Percentiles rank a stretch among this genome's conserved stretches.
phyloP scores from a whole-genome alignment of 2,888 invertebrate genomes.

The Synanthedon myopaeformis region DNA sequence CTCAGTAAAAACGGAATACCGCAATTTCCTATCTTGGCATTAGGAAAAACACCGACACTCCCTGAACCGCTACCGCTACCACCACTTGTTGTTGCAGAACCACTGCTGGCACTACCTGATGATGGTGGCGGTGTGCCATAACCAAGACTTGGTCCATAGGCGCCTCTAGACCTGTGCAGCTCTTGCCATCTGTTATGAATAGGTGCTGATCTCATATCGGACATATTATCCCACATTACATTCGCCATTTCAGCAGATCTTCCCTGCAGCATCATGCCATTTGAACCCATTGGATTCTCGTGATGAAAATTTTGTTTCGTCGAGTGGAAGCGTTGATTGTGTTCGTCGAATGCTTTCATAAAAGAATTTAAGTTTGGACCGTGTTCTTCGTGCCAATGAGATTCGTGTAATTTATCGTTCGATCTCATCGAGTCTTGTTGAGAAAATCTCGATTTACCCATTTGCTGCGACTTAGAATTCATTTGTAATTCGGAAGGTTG shows the following conservation, averaged over 20 bases:
- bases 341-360: slow-evolving; percentile 7
- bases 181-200: not conserved
- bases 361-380: too few species aligned
- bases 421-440: too few species aligned
- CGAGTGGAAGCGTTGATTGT: not conserved
- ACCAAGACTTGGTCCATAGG: slow-evolving; percentile 18
- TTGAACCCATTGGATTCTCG: slow-evolving; percentile 1
- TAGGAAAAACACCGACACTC: slow-evolving; percentile 50
- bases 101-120: not conserved
- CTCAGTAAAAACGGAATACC: slow-evolving; percentile 53
- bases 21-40: slow-evolving; percentile 47
- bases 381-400: too few species aligned
- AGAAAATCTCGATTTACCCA: too few species aligned
- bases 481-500: too few species aligned
- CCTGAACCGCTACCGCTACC: slow-evolving; percentile 11
- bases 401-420: too few species aligned
- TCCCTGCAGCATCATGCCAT: slow-evolving; percentile 13
- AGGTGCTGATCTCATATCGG: slow-evolving; percentile 17
- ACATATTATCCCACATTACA: slow-evolving; percentile 14
- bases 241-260: slow-evolving; percentile 28
- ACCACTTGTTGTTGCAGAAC: slow-evolving; percentile 6
- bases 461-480: too few species aligned
- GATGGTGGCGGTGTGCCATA: not conserved
- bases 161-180: slow-evolving; percentile 16
- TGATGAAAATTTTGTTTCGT: not conserved